Evolutionary conservation across 2,797 vertebrate species (phyloP).

Genomic region (Premnoplex brunnescens): DNA sequence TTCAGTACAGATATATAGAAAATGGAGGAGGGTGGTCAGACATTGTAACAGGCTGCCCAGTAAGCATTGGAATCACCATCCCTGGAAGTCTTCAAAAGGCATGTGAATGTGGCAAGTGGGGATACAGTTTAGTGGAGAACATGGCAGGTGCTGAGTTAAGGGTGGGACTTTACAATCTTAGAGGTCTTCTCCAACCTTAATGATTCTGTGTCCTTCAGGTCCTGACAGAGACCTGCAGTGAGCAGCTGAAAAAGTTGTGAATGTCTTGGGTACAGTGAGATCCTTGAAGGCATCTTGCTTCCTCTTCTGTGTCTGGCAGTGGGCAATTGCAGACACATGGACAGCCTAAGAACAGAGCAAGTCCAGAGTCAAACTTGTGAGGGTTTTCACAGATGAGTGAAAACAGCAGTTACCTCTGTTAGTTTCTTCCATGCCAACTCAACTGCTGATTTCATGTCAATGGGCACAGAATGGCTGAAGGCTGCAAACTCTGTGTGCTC

Average conservation of each 20-base stretch:
- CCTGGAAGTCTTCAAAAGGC: neutral
- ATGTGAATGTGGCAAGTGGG: neutral
- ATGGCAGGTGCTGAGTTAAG: neutral
- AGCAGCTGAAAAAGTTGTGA: neutral
- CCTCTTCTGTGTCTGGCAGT: neutral
- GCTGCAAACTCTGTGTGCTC: neutral
- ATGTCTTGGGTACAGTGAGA: neutral
- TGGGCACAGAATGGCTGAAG: neutral
- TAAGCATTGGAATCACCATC: neutral
- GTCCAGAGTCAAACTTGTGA: neutral
- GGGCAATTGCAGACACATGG: neutral
- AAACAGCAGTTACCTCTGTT: neutral
- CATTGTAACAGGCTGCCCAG: neutral
- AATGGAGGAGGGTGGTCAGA: neutral
- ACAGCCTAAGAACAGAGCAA: neutral
- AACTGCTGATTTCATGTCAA: neutral
- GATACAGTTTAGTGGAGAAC: neutral
- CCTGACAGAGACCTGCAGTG: neutral
- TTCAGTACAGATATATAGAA: neutral
- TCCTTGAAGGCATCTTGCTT: neutral
- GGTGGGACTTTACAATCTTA: neutral
- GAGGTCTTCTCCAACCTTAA: neutral
- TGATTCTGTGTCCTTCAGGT: neutral
- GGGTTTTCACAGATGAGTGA: neutral
- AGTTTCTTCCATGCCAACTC: neutral